Base-by-base conservation (phyloP, 2,113 vertebrate genomes). In the Burhinus bistriatus region DNA sequence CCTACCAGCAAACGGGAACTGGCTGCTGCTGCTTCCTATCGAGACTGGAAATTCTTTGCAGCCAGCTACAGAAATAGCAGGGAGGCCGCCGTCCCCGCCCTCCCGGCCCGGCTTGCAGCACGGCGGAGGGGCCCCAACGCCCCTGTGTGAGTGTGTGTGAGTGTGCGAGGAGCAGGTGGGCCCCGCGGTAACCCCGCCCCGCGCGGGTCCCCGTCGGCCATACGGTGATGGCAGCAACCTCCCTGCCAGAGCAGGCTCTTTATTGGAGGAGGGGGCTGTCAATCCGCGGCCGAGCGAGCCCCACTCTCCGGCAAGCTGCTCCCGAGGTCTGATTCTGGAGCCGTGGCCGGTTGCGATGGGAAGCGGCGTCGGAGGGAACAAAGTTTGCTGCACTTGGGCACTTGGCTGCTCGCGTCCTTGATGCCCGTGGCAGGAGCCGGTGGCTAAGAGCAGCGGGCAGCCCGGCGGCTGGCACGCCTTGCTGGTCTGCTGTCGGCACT, bases 251-350 rank as follows among this genome's bases (percentile, higher is more conserved):
- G 92, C 90, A 15, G 82, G 81, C 93, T 83, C 69, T 29, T 62
- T 61, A 98, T 98, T 98, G 98, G 98, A 73, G 97, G 91, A 65
- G 23, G 68, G 75, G 66, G 91, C 61, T 92, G 98, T 96, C 98
- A 91, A 72, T 98, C 97, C 45, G 91, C 90, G 72, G 87, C 94
- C 87, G 72, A 71, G 83, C 95, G 2, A 83, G 83, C 73, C 72
- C 91, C 72, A 2, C 80, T 97, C 79, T 8, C 80, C 45, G 12
- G 80, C 72, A 4, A 21, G 69, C 95, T 14, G 96, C 90, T 84
- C 61, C 59, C 42, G 3, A 6, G 87, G 4, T 89, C 93, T 44
- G 92, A 42, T 6, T 40, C 51, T 12, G 89, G 96, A 87, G 66
- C 93, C 5, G 69, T 26, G 86, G 87, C 80, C 85, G 81, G 83